Percentiles rank a stretch among this genome's conserved stretches.
These are phyloP conservation scores for Torymus tubicola DNA, from an alignment of 2,888 invertebrate genomes.

Conservation along the genomic window DNA sequence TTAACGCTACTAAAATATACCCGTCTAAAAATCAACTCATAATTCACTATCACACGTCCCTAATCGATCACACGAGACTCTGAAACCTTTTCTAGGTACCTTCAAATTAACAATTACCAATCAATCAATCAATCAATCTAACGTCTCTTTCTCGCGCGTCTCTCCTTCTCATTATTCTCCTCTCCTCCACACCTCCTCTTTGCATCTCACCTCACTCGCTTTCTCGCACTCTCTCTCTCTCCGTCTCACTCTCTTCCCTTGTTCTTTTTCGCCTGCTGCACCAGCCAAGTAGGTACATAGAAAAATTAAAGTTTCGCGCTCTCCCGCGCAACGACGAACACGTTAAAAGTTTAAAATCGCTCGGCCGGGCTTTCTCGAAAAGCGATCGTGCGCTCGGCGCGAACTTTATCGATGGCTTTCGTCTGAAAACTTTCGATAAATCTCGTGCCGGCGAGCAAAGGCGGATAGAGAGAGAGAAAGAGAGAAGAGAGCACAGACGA, in stretches of 20 bases:
- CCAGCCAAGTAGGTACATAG: conserved; percentile 19
- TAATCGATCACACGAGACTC: too few relatives aligned
- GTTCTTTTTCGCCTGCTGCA: not conserved
- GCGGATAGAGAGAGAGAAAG: not conserved
- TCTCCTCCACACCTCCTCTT: not conserved
- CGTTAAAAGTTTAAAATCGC: conserved; percentile 55
- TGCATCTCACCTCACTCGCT: not conserved
- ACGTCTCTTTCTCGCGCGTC: not conserved
- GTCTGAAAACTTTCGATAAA: conserved; percentile 51
- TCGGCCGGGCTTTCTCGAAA: conserved; percentile 24
- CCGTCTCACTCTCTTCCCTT: not conserved
- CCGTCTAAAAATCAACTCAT: too few relatives aligned
- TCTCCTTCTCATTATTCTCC: not conserved
- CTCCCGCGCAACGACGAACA: conserved; percentile 51
- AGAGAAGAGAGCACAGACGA: too few relatives aligned
- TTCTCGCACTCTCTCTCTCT: not conserved
- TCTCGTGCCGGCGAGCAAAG: conserved; percentile 14
- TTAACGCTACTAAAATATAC: not conserved
- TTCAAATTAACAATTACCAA: conserved; percentile 19
- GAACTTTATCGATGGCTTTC: conserved; percentile 50
- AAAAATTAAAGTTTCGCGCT: conserved; percentile 56
- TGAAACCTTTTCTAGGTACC: too few relatives aligned
- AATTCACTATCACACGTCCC: too few relatives aligned
- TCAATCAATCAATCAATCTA: conserved; percentile 37
- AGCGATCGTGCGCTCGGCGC: conserved; percentile 22